A percentile compares a stretch with the other conserved stretches of the same genome.
These are phyloP conservation scores for Ctenoplectra terminalis DNA, from an alignment of 1,140 invertebrate species.

Conservation along the genomic window DNA sequence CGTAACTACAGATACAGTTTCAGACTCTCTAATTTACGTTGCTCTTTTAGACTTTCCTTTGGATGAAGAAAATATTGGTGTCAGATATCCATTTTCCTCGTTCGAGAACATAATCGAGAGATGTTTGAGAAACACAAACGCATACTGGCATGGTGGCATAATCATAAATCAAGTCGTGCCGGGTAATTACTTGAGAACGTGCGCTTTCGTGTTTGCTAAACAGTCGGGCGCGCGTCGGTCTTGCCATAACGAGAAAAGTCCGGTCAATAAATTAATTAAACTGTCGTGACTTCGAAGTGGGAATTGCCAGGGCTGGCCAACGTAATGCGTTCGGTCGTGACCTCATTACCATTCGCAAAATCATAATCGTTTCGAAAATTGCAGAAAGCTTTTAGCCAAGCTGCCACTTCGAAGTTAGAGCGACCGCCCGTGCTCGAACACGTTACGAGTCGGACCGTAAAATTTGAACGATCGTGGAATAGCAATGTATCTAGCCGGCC, in stretches of 20 bases:
- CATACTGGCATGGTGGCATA: conserved; percentile 20
- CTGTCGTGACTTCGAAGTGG: conserved; percentile 35
- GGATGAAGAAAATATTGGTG: neutral
- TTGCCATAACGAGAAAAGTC: conserved; percentile 52
- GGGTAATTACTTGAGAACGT: conserved; percentile 52
- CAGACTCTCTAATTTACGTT: too few species aligned
- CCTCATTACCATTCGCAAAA: conserved; percentile 47
- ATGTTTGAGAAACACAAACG: conserved; percentile 34
- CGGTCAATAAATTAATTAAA: conserved; percentile 60
- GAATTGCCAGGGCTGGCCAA: conserved; percentile 1
- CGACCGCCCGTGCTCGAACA: conserved; percentile 5
- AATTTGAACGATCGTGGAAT: conserved; percentile 48
- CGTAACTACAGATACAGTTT: too few species aligned
- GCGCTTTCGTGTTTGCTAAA: conserved; percentile 52
- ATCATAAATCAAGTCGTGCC: conserved; percentile 38
- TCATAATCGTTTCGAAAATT: conserved; percentile 59
- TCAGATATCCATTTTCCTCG: conserved; percentile 5
- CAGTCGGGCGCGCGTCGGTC: conserved; percentile 23
- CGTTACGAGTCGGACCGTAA: conserved; percentile 16
- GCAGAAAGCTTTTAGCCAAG: conserved; percentile 60
- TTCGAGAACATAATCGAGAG: conserved; percentile 3
- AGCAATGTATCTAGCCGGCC: neutral
- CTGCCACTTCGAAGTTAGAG: conserved; percentile 31
- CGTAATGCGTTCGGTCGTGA: conserved; percentile 38
- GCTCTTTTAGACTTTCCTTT: too few species aligned